A percentile compares a stretch with the other conserved stretches of the same genome.
Evolutionary conservation across 2,113 vertebrate species (phyloP).

Genomic region (Nibea coibor): DNA sequence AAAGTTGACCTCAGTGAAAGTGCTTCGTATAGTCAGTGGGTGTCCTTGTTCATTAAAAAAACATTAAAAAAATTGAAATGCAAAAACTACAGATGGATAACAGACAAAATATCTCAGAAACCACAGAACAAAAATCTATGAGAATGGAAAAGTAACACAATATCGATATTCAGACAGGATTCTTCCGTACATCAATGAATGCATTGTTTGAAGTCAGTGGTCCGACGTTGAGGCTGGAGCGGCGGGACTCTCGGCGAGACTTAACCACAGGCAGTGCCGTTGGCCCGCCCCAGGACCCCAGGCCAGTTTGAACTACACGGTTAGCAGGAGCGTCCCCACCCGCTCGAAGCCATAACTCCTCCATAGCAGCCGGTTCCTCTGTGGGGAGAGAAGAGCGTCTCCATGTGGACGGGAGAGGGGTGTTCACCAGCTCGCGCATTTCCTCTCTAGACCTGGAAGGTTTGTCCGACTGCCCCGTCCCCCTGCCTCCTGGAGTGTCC

Average conservation of each 20-base stretch:
- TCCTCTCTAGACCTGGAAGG: conserved; percentile 82
- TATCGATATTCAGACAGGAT: conserved; percentile 85
- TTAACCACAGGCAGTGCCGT: conserved; percentile 76
- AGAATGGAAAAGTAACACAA: not conserved
- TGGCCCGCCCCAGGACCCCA: conserved; percentile 68
- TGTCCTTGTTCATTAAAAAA: conserved; percentile 44
- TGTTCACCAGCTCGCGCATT: conserved; percentile 88
- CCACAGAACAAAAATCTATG: conserved; percentile 32
- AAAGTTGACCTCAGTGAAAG: conserved; percentile 61
- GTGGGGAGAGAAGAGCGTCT: conserved; percentile 91
- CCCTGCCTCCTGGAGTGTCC: conserved; percentile 49
- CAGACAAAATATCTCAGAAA: conserved; percentile 21
- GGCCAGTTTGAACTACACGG: conserved; percentile 73
- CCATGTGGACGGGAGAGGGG: conserved; percentile 91
- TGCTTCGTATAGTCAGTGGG: conserved; percentile 67
- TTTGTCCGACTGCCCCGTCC: conserved; percentile 70
- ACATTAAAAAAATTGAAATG: conserved; percentile 46
- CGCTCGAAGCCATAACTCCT: conserved; percentile 83
- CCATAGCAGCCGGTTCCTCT: conserved; percentile 83
- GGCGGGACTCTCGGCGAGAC: conserved; percentile 85
- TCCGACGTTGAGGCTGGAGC: conserved; percentile 83
- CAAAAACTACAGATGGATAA: conserved; percentile 35
- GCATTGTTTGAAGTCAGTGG: conserved; percentile 78
- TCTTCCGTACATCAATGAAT: conserved; percentile 93
- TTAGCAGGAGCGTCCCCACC: conserved; percentile 63